phyloP scores from a whole-genome alignment of 2,113 vertebrate species.

The Chloropsis hardwickii region DNA sequence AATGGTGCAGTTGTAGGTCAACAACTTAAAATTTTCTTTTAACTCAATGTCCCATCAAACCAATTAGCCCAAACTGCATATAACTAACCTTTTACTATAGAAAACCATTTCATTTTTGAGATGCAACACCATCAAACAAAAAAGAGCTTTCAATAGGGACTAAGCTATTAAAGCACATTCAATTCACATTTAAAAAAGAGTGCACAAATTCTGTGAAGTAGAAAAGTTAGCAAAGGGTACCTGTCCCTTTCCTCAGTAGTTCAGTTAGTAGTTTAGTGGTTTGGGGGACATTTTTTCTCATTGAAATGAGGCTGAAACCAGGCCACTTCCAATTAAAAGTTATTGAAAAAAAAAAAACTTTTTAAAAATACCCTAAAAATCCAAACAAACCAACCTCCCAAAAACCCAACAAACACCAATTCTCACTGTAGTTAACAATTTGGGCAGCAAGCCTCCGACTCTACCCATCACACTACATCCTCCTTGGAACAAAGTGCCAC shows the following conservation, averaged over 20 bases:
- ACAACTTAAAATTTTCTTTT: neutral
- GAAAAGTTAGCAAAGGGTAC: neutral
- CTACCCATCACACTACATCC: neutral
- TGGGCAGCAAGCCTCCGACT: neutral
- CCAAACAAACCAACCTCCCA: accelerated
- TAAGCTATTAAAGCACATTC: neutral
- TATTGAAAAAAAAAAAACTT: neutral
- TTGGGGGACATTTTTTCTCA: neutral
- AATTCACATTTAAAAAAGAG: neutral
- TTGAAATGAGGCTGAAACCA: neutral
- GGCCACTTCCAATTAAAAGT: neutral
- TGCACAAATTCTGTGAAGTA: neutral
- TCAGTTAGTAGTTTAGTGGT: neutral
- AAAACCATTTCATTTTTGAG: neutral
- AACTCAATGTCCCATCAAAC: neutral
- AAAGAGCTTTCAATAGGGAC: neutral
- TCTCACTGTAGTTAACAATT: neutral
- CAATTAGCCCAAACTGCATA: neutral
- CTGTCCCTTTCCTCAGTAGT: neutral
- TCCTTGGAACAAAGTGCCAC: neutral
- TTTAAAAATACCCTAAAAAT: neutral
- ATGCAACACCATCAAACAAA: neutral
- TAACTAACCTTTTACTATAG: neutral
- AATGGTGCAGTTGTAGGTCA: neutral
- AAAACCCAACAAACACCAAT: neutral